Percentiles rank a stretch among this genome's conserved stretches.
Evolutionary conservation across 2,888 invertebrate genomes (phyloP).

Genomic region (Stenodema calcarata): DNA sequence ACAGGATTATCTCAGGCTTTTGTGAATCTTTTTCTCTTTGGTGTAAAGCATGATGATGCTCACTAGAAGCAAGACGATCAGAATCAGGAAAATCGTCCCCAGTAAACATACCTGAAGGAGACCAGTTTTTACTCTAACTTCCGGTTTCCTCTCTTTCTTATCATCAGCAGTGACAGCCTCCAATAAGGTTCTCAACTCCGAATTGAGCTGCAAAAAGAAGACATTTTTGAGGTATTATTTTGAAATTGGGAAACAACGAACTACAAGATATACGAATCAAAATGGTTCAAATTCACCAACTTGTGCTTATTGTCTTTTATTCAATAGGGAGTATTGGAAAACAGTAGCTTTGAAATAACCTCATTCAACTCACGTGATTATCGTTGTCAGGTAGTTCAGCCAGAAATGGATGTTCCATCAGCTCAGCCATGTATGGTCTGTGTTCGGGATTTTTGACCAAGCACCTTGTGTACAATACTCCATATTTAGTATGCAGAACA

Average conservation of each 20-base stretch:
- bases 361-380: conserved; percentile 69
- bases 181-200: conserved; percentile 72
- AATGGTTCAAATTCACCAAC: neutral
- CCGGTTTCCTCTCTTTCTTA: conserved; percentile 61
- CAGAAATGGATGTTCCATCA: conserved; percentile 85
- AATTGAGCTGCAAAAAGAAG: conserved; percentile 67
- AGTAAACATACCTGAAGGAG: conserved; percentile 61
- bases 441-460: conserved; percentile 86
- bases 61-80: conserved; percentile 14
- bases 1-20: neutral
- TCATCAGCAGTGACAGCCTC: conserved; percentile 63
- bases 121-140: conserved; percentile 61
- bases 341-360: too few relatives aligned
- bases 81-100: conserved; percentile 37
- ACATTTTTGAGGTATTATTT: too few relatives aligned
- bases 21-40: conserved; percentile 24
- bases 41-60: conserved; percentile 34
- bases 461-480: too few relatives aligned
- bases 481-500: too few relatives aligned
- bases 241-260: too few relatives aligned
- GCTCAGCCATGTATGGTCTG: conserved; percentile 80
- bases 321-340: neutral
- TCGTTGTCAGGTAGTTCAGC: conserved; percentile 80
- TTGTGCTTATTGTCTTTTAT: neutral
- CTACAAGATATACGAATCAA: too few relatives aligned